Percentiles rank a stretch among this genome's conserved stretches.
These are phyloP conservation scores for Glyptemys insculpta DNA, from an alignment of 2,797 vertebrate genomes.

Conservation along the genomic window DNA sequence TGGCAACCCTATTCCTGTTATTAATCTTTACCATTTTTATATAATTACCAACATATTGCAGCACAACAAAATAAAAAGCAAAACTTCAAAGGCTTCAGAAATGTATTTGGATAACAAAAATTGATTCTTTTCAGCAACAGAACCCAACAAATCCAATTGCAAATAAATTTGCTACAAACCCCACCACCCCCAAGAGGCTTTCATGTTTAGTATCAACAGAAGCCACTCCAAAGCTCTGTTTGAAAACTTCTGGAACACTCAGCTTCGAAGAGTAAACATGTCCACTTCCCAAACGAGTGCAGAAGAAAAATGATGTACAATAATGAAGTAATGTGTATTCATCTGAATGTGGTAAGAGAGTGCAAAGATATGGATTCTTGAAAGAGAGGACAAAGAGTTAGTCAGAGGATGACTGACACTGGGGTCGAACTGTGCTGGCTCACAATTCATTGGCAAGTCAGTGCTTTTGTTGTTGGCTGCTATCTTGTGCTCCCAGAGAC, in stretches of 20 bases:
- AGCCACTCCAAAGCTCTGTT: neutral
- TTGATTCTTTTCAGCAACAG: too few species aligned
- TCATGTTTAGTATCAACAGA: neutral
- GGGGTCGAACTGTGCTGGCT: neutral
- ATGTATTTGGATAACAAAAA: neutral
- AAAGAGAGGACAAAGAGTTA: neutral
- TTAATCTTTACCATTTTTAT: neutral
- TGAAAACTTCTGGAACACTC: neutral
- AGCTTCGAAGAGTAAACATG: neutral
- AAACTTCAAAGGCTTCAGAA: neutral
- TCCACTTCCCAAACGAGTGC: neutral
- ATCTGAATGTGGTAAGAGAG: too few species aligned
- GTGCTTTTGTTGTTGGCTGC: neutral
- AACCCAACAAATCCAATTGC: neutral
- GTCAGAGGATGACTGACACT: neutral
- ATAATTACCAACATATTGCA: neutral
- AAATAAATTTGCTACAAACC: neutral
- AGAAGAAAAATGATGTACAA: too few species aligned
- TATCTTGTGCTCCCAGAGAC: neutral
- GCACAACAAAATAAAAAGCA: neutral
- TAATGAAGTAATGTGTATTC: too few species aligned
- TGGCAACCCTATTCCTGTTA: neutral
- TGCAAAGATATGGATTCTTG: neutral
- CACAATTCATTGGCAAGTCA: neutral
- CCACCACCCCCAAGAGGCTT: neutral